These are phyloP conservation scores for Anoplopoma fimbria DNA, from an alignment of 2,113 vertebrate genomes.

Conservation along the genomic window DNA sequence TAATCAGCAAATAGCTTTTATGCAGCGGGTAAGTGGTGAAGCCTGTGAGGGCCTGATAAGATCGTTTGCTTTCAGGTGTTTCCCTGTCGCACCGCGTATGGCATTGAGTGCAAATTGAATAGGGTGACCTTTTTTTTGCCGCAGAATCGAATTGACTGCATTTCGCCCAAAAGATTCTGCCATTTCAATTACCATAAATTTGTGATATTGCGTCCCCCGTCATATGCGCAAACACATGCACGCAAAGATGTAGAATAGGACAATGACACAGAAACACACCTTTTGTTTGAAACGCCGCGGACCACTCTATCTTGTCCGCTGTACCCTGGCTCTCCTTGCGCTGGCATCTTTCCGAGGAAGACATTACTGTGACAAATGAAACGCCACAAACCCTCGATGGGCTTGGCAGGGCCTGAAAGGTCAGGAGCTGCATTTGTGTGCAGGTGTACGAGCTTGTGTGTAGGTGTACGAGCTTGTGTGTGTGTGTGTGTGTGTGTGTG, in stretches of 20 bases:
- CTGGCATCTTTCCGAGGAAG: constrained; percentile 75
- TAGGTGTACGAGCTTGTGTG: neutral
- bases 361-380: constrained; percentile 82
- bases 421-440: constrained; percentile 69
- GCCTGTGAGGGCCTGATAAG: constrained; percentile 84
- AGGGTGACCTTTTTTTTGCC: constrained; percentile 88
- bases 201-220: constrained; percentile 79
- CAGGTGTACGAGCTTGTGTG: constrained; percentile 33
- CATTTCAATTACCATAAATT: constrained; percentile 89
- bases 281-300: constrained; percentile 64
- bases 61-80: constrained; percentile 90
- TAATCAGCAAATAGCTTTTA: constrained; percentile 90
- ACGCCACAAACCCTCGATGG: constrained; percentile 69
- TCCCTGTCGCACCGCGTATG: constrained; percentile 81
- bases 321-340: constrained; percentile 54
- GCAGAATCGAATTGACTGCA: constrained; percentile 88
- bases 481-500: constrained; percentile 35
- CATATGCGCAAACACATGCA: constrained; percentile 28
- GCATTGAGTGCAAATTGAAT: constrained; percentile 90
- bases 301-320: constrained; percentile 52
- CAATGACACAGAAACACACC: constrained; percentile 33
- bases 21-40: constrained; percentile 84
- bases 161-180: constrained; percentile 88
- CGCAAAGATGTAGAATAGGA: constrained; percentile 20
- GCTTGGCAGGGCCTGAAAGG: constrained; percentile 79